Evolutionary conservation across 2,888 invertebrate genomes (phyloP).

Genomic region (Drosophila quinaria): DNA sequence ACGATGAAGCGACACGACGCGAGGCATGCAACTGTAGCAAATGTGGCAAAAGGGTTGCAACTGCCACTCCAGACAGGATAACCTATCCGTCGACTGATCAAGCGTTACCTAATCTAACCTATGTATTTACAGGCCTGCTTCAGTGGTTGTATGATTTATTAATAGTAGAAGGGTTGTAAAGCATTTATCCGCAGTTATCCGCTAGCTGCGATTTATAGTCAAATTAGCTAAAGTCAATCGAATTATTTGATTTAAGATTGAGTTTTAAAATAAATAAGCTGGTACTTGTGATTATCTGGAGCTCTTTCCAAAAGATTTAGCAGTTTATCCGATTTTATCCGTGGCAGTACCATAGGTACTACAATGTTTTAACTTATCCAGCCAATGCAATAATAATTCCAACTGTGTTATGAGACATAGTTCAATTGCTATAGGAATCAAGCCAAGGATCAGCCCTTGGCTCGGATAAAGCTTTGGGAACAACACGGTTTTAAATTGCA

Average conservation of each 20-base stretch:
- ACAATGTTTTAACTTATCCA: too few relatives aligned
- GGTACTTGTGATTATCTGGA: too few relatives aligned
- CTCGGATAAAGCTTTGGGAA: too few relatives aligned
- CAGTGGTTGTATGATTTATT: constrained; percentile 15
- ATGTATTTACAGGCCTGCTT: constrained; percentile 8
- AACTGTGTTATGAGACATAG: neutral
- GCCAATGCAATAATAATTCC: neutral
- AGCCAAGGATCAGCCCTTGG: too few relatives aligned
- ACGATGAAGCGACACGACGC: neutral
- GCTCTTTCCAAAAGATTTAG: neutral
- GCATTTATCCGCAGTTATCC: constrained; percentile 15
- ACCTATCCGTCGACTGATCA: neutral
- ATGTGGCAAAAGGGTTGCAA: constrained; percentile 29
- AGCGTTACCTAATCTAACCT: constrained; percentile 12
- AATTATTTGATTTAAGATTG: neutral
- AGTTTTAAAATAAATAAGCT: neutral
- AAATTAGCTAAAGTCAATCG: neutral
- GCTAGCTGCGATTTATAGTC: neutral
- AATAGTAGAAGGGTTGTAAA: neutral
- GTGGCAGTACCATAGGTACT: neutral
- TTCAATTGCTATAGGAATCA: too few relatives aligned
- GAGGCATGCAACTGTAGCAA: constrained; percentile 17
- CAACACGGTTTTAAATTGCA: too few relatives aligned
- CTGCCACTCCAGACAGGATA: constrained; percentile 18
- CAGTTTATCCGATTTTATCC: neutral